A percentile compares a stretch with the other conserved stretches of the same genome.
phyloP scores from a whole-genome alignment of 2,797 vertebrate species.

The Tapera naevia region DNA sequence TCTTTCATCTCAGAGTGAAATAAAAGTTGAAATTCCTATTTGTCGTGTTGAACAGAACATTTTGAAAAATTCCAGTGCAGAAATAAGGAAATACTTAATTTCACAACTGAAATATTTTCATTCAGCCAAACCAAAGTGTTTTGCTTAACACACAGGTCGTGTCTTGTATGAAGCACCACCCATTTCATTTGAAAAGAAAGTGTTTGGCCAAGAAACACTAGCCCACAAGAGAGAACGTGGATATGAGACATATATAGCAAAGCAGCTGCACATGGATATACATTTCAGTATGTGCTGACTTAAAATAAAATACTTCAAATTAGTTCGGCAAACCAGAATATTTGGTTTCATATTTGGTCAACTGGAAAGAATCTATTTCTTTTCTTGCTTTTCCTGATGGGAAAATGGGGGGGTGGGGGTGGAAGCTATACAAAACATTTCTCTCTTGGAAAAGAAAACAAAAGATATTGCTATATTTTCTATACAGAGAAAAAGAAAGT shows the following conservation, averaged over 20 bases:
- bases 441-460: not conserved
- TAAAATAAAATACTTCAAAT: conserved; percentile 33
- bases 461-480: not conserved
- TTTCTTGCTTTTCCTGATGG: not conserved
- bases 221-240: not conserved
- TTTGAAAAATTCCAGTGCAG: not conserved
- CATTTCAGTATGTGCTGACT: conserved; percentile 6
- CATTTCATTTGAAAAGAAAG: not conserved
- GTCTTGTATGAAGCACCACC: not conserved
- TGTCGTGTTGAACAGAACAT: not conserved
- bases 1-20: not conserved
- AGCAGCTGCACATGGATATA: conserved; percentile 6
- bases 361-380: not conserved
- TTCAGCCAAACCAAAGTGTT: not conserved
- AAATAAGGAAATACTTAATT: conserved; percentile 18
- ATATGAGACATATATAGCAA: not conserved
- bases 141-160: not conserved
- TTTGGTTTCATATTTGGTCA: conserved; percentile 23
- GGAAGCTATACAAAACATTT: not conserved
- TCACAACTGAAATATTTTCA: not conserved
- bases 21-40: not conserved
- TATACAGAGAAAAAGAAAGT: not conserved
- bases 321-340: conserved; percentile 26
- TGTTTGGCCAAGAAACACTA: not conserved
- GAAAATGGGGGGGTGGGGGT: not conserved